These are phyloP conservation scores for Glossosoma conforme DNA, from an alignment of 1,140 invertebrate genomes.

Conservation along the genomic window DNA sequence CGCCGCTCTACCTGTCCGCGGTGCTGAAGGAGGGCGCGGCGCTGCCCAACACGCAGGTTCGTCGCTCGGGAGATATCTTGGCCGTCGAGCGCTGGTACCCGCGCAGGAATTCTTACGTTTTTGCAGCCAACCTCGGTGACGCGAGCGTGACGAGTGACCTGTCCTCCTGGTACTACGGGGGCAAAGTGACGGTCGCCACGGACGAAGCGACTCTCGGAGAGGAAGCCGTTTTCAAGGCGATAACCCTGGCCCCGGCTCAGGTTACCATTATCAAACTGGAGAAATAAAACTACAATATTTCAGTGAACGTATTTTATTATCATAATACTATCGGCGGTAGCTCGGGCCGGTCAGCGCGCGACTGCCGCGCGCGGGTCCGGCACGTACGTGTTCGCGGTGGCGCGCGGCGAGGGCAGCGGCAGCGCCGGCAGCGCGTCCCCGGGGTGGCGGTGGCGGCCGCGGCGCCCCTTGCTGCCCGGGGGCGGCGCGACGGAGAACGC, in stretches of 20 bases:
- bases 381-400: constrained; percentile 28
- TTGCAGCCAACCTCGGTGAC: constrained; percentile 64
- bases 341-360: constrained; percentile 25
- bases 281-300: constrained; percentile 47
- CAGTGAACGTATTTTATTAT: constrained; percentile 25
- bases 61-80: constrained; percentile 58
- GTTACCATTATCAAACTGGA: constrained; percentile 63
- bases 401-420: constrained; percentile 17
- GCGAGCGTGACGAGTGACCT: constrained; percentile 59
- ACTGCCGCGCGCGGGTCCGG: constrained; percentile 25
- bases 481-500: constrained; percentile 73
- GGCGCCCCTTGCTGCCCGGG: constrained; percentile 32
- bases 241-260: constrained; percentile 57
- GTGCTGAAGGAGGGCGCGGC: constrained; percentile 58
- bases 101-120: constrained; percentile 65
- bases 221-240: constrained; percentile 62
- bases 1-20: constrained; percentile 65
- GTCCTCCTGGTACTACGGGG: constrained; percentile 69
- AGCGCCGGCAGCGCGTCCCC: constrained; percentile 28
- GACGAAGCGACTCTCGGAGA: constrained; percentile 51
- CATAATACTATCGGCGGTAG: constrained; percentile 28
- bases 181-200: constrained; percentile 62
- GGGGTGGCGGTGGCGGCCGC: constrained; percentile 26
- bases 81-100: constrained; percentile 73
- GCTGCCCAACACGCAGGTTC: constrained; percentile 59